Conservation (phyloP, 2,888 invertebrate species). For the Chaetogeoica ovagalla region DNA sequence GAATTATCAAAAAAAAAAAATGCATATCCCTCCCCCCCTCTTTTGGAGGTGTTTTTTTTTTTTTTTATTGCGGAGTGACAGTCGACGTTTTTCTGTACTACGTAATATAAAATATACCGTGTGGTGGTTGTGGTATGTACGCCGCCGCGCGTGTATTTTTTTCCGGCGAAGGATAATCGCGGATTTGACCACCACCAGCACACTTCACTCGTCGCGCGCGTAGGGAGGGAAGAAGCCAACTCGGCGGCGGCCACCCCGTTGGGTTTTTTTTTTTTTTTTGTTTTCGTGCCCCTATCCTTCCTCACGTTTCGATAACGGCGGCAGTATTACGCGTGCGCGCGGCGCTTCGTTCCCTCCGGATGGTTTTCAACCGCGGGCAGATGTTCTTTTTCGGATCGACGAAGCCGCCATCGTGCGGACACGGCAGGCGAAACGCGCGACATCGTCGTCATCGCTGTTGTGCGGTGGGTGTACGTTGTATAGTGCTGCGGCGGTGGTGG, state of each 20-base stretch:
- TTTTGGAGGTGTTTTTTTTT: too few relatives aligned
- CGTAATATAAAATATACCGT: too few relatives aligned
- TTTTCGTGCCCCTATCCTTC: too few relatives aligned
- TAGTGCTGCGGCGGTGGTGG: too few relatives aligned
- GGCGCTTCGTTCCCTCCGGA: constrained; percentile 25
- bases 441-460: background rate
- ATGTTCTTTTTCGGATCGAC: constrained; percentile 51
- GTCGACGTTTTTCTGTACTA: too few relatives aligned
- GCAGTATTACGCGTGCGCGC: background rate
- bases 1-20: background rate
- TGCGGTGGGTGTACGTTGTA: background rate
- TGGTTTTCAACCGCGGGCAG: constrained; percentile 40
- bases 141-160: background rate
- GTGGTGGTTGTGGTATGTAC: too few relatives aligned
- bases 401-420: constrained; percentile 49
- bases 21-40: too few relatives aligned
- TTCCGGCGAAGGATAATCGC: background rate
- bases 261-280: too few relatives aligned
- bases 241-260: background rate
- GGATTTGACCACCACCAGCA: background rate
- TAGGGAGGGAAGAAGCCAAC: constrained; percentile 7
- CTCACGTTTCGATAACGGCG: too few relatives aligned
- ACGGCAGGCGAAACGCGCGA: constrained; percentile 19
- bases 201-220: background rate
- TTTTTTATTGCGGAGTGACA: too few relatives aligned